Conservation (phyloP, 1,140 invertebrate genomes). For the Drosophila burlai region DNA sequence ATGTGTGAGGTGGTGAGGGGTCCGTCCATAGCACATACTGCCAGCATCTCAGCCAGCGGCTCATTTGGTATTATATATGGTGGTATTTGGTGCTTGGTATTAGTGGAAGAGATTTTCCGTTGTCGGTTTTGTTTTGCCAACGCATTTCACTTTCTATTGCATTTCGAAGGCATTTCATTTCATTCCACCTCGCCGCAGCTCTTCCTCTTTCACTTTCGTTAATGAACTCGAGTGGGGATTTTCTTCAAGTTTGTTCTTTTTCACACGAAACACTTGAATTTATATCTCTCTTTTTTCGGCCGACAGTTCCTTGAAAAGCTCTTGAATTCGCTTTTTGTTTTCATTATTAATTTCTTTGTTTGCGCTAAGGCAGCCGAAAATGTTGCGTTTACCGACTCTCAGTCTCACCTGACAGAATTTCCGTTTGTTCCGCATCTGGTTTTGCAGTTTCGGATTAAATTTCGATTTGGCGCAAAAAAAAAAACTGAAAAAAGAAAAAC, state of each 20-base stretch:
- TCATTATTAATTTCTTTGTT: slow-evolving; percentile 29
- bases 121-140: slow-evolving; percentile 47
- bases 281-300: slow-evolving; percentile 6
- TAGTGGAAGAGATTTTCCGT: slow-evolving; percentile 31
- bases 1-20: slow-evolving; percentile 50
- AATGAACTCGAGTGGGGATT: slow-evolving; percentile 28
- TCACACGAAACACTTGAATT: slow-evolving; percentile 16
- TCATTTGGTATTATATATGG: slow-evolving; percentile 55
- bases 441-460: slow-evolving; percentile 22
- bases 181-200: slow-evolving; percentile 6
- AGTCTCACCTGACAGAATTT: slow-evolving; percentile 56
- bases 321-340: slow-evolving; percentile 27
- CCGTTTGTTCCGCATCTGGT: slow-evolving; percentile 47
- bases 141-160: slow-evolving; percentile 81
- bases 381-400: slow-evolving; percentile 18
- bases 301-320: slow-evolving; percentile 22
- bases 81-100: slow-evolving; percentile 35
- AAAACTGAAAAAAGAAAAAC: neutral
- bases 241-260: slow-evolving; percentile 28
- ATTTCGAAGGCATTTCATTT: slow-evolving; percentile 72
- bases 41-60: slow-evolving; percentile 50
- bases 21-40: slow-evolving; percentile 52
- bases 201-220: slow-evolving; percentile 72
- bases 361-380: slow-evolving; percentile 59
- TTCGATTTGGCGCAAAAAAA: slow-evolving; percentile 14